Evolutionary conservation across 2,797 vertebrate species (phyloP).

Genomic region (Muraenolepis orangiensis): DNA sequence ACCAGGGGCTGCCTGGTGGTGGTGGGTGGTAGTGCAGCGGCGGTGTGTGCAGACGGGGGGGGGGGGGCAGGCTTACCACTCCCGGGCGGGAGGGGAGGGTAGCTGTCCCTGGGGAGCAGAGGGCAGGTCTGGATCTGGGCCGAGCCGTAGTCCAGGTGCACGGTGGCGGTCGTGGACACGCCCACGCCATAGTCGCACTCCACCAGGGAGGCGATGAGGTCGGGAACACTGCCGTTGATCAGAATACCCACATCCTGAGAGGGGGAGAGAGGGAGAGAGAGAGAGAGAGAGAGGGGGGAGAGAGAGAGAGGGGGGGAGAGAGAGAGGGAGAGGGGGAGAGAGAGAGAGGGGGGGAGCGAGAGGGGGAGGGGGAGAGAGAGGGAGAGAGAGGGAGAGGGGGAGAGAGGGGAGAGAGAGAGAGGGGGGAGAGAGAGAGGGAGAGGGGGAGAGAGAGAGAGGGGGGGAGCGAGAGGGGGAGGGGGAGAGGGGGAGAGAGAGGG

Average conservation of each 20-base stretch:
- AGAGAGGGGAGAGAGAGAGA: too few relatives aligned
- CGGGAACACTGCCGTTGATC: slow-evolving; percentile 89
- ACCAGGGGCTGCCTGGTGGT: too few relatives aligned
- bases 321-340: too few relatives aligned
- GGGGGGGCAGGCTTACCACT: slow-evolving; percentile 71
- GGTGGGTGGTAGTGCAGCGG: too few relatives aligned
- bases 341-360: too few relatives aligned
- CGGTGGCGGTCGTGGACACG: slow-evolving; percentile 77
- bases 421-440: too few relatives aligned
- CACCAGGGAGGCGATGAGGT: slow-evolving; percentile 81
- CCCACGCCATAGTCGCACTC: slow-evolving; percentile 85
- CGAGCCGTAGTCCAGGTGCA: slow-evolving; percentile 77
- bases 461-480: too few relatives aligned
- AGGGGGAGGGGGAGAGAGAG: too few relatives aligned
- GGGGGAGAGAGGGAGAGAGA: slow-evolving; percentile 7
- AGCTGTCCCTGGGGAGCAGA: slow-evolving; percentile 78
- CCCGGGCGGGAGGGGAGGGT: slow-evolving; percentile 71
- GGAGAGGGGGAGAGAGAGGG: too few relatives aligned
- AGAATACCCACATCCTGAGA: slow-evolving; percentile 86
- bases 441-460: neutral
- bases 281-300: neutral
- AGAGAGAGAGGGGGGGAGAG: slow-evolving; percentile 18
- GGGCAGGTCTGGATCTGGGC: slow-evolving; percentile 88
- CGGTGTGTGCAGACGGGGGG: too few relatives aligned
- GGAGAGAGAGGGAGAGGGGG: too few relatives aligned